These are phyloP conservation scores for Apotomis turbidana DNA, from an alignment of 2,888 invertebrate genomes.

Conservation along the genomic window DNA sequence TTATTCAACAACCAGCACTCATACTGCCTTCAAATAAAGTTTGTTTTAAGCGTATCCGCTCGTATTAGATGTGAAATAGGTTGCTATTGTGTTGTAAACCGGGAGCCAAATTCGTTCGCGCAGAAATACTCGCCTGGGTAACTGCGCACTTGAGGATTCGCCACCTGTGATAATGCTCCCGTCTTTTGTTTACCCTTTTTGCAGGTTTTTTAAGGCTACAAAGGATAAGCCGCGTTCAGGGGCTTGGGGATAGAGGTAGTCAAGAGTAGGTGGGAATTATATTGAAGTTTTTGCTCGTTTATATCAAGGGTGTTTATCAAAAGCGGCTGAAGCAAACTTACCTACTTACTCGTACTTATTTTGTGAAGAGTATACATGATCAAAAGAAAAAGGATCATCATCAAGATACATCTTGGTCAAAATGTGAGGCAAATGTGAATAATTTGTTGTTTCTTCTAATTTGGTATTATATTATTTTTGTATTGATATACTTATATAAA, in stretches of 20 bases:
- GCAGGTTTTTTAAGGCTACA: constrained; percentile 58
- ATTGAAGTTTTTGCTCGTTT: constrained; percentile 13
- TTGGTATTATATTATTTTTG: too few relatives aligned
- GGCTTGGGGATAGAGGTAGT: constrained; percentile 19
- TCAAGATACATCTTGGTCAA: too few relatives aligned
- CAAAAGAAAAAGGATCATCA: background rate
- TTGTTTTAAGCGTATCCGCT: background rate
- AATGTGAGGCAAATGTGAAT: too few relatives aligned
- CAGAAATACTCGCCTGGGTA: constrained; percentile 68
- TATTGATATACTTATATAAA: too few relatives aligned
- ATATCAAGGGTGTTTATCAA: constrained; percentile 8
- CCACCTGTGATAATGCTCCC: constrained; percentile 75
- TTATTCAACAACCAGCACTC: background rate
- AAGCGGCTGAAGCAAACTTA: background rate
- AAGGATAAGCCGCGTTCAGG: constrained; percentile 32
- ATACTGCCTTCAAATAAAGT: constrained; percentile 1
- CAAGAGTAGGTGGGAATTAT: constrained; percentile 33
- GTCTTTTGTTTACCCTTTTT: constrained; percentile 61
- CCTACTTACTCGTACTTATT: too few relatives aligned
- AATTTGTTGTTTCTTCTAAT: too few relatives aligned
- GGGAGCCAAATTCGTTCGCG: constrained; percentile 51
- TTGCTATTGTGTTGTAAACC: constrained; percentile 35
- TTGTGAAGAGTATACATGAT: background rate
- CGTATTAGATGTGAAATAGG: background rate
- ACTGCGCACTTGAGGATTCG: constrained; percentile 77